phyloP scores from a whole-genome alignment of 2,888 invertebrate genomes.

The Nineta flava region DNA sequence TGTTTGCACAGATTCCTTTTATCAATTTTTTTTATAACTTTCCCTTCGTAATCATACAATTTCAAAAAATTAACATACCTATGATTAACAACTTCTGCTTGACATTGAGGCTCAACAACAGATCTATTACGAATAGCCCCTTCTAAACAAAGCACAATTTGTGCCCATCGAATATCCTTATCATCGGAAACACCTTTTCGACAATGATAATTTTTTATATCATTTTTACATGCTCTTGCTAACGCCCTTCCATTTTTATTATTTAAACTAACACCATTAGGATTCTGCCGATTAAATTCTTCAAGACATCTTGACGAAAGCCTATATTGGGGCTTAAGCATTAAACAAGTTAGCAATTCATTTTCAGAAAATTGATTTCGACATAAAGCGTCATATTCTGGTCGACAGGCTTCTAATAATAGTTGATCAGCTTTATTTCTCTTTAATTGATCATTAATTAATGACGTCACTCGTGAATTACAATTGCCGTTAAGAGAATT shows the following conservation, averaged over 20 bases:
- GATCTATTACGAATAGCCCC: conserved; percentile 52
- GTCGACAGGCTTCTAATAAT: background rate
- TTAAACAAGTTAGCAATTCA: background rate
- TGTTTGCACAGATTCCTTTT: too few relatives aligned
- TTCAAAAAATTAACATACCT: conserved; percentile 25
- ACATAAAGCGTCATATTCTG: background rate
- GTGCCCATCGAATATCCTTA: conserved; percentile 70
- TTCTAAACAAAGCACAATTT: conserved; percentile 86
- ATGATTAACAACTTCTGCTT: conserved; percentile 80
- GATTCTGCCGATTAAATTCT: background rate
- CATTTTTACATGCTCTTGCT: conserved; percentile 70
- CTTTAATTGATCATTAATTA: background rate
- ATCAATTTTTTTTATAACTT: too few relatives aligned
- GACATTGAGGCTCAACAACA: conserved; percentile 62
- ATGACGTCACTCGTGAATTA: background rate
- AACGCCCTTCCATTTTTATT: background rate
- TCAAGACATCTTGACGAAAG: background rate
- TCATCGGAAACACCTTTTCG: conserved; percentile 66
- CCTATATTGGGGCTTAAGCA: background rate
- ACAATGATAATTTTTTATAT: conserved; percentile 76
- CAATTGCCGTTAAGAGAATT: background rate
- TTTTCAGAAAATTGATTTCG: background rate
- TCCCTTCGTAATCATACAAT: too few relatives aligned
- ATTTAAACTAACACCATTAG: background rate
- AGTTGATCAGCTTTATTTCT: background rate